Evolutionary conservation across 2,797 vertebrate species (phyloP).

Genomic region (Epinephelus malabaricus): DNA sequence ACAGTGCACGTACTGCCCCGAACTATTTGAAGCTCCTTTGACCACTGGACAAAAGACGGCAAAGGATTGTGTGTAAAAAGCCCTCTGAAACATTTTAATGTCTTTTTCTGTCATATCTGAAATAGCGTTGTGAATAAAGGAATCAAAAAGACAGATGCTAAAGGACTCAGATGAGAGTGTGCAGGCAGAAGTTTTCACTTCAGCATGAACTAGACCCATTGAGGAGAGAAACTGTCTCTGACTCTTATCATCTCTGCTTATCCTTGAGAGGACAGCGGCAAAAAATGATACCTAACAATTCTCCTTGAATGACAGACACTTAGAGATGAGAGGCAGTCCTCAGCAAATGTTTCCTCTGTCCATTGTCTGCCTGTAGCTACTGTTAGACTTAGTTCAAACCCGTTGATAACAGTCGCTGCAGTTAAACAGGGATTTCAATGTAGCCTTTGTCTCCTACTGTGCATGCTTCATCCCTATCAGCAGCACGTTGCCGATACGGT

Average conservation of each 20-base stretch:
- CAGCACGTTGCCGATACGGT: constrained; percentile 28
- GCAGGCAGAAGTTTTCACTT: constrained; percentile 28
- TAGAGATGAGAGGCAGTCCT: constrained; percentile 38
- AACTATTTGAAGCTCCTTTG: constrained; percentile 25
- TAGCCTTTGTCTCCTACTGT: constrained; percentile 62
- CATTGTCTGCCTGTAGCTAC: constrained; percentile 37
- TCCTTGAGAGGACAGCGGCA: constrained; percentile 55
- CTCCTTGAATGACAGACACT: constrained; percentile 56
- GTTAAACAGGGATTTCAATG: constrained; percentile 57
- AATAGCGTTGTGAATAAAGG: constrained; percentile 5
- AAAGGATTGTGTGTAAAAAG: constrained; percentile 22
- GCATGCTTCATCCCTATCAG: constrained; percentile 45
- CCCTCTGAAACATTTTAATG: constrained; percentile 20
- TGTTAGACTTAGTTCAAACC: constrained; percentile 32
- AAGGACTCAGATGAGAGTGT: constrained; percentile 23
- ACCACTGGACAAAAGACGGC: constrained; percentile 11
- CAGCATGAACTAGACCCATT: constrained; percentile 25
- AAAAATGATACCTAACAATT: constrained; percentile 50
- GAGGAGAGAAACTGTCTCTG: constrained; percentile 33
- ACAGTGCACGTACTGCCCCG: neutral
- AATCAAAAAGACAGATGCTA: constrained; percentile 25
- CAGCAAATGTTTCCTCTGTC: constrained; percentile 9
- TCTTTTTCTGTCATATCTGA: constrained; percentile 22
- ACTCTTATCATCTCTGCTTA: constrained; percentile 39
- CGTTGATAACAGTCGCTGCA: constrained; percentile 44